phyloP scores from a whole-genome alignment of 2,113 vertebrate genomes.

The Meleagris gallopavo region DNA sequence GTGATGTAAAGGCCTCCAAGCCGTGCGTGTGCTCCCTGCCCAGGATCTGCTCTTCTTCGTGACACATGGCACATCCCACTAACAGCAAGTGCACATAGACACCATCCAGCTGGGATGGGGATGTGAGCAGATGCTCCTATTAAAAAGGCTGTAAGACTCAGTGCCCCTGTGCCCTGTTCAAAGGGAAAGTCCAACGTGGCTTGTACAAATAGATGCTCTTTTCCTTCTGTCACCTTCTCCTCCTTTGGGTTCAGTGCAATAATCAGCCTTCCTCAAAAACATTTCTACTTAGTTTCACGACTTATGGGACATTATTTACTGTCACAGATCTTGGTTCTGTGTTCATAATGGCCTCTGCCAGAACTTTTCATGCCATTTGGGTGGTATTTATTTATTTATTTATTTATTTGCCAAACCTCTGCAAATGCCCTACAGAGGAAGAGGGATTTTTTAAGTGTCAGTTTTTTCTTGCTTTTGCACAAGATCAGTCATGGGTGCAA shows the following conservation, averaged over 20 bases:
- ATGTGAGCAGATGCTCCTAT: constrained; percentile 60
- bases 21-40: not conserved
- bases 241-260: not conserved
- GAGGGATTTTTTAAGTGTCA: not conserved
- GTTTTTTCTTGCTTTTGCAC: not conserved
- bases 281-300: not conserved
- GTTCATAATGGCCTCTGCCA: not conserved
- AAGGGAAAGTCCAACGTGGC: constrained; percentile 40
- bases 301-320: not conserved
- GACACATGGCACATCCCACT: constrained; percentile 42
- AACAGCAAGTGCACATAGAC: constrained; percentile 27
- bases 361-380: not conserved
- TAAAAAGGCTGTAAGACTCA: constrained; percentile 47
- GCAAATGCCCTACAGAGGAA: not conserved
- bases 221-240: constrained; percentile 28
- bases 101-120: constrained; percentile 59
- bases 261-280: not conserved
- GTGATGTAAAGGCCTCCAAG: not conserved
- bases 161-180: constrained; percentile 42
- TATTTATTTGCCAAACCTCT: not conserved
- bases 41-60: not conserved
- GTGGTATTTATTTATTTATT: too few relatives aligned
- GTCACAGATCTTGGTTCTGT: not conserved
- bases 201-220: constrained; percentile 28
- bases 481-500: not conserved